These are phyloP conservation scores for Carollia perspicillata DNA, from an alignment of 2,113 vertebrate species.

Conservation along the genomic window DNA sequence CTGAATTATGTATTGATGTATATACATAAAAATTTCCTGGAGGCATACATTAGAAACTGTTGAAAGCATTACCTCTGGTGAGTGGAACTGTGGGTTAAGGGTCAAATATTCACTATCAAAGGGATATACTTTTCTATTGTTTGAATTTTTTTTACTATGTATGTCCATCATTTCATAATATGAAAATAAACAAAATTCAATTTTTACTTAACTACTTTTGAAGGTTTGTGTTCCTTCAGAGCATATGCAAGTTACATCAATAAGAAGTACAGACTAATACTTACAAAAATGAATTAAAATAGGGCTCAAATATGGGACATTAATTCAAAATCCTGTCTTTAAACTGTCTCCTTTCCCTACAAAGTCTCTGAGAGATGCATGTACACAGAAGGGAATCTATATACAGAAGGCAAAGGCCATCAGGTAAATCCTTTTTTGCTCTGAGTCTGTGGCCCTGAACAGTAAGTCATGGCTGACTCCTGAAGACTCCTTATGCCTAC, in stretches of 20 bases:
- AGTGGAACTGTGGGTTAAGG: background rate
- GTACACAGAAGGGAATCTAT: background rate
- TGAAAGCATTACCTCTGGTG: background rate
- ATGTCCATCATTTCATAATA: background rate
- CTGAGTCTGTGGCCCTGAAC: background rate
- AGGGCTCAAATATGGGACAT: background rate
- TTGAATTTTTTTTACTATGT: background rate
- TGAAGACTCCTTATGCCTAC: background rate
- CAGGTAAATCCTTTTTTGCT: background rate
- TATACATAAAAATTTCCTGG: background rate
- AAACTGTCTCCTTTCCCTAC: background rate
- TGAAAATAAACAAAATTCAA: background rate
- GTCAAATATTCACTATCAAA: background rate
- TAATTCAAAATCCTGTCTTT: slow-evolving; percentile 8
- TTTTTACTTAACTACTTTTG: background rate
- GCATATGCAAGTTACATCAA: background rate
- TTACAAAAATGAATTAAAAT: background rate
- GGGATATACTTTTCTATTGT: background rate
- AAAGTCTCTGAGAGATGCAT: background rate
- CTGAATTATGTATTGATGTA: background rate
- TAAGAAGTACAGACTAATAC: background rate
- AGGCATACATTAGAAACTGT: background rate
- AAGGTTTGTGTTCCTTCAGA: background rate
- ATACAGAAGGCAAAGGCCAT: background rate
- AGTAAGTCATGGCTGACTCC: background rate